phyloP scores from a whole-genome alignment of 2,888 invertebrate species.

The Megastigmus dorsalis region DNA sequence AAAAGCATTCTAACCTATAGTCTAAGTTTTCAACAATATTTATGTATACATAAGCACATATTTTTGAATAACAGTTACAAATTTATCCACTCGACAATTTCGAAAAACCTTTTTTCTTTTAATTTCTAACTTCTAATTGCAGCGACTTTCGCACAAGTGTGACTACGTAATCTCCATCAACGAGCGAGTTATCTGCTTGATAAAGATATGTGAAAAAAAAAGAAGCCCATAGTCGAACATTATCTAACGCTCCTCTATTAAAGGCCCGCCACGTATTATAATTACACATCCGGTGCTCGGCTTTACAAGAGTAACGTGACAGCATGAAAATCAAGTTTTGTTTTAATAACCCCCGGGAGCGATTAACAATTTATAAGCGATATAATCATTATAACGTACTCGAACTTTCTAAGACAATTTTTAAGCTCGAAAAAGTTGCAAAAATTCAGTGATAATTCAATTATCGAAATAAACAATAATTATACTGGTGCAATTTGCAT shows the following conservation, averaged over 20 bases:
- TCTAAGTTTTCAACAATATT: too few relatives aligned
- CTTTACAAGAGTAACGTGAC: background rate
- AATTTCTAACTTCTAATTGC: background rate
- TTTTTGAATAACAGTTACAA: too few relatives aligned
- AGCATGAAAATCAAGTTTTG: constrained; percentile 18
- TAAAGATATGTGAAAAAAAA: background rate
- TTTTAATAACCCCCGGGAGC: constrained; percentile 23
- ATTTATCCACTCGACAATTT: too few relatives aligned
- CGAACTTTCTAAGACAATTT: background rate
- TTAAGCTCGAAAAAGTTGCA: too few relatives aligned
- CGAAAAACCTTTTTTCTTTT: constrained; percentile 19
- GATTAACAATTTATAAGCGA: constrained; percentile 21
- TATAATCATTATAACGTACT: background rate
- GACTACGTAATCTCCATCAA: background rate
- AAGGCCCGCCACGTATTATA: constrained; percentile 24
- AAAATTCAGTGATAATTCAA: too few relatives aligned
- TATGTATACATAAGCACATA: too few relatives aligned
- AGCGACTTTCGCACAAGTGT: too few relatives aligned
- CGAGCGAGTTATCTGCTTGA: background rate
- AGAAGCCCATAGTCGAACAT: background rate
- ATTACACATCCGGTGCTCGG: constrained; percentile 19
- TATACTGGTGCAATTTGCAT: too few relatives aligned
- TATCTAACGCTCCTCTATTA: constrained; percentile 17
- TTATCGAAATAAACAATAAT: background rate
- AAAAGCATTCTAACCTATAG: too few relatives aligned